Conservation (phyloP, 2,113 vertebrate genomes). For the Microtus oregoni region DNA sequence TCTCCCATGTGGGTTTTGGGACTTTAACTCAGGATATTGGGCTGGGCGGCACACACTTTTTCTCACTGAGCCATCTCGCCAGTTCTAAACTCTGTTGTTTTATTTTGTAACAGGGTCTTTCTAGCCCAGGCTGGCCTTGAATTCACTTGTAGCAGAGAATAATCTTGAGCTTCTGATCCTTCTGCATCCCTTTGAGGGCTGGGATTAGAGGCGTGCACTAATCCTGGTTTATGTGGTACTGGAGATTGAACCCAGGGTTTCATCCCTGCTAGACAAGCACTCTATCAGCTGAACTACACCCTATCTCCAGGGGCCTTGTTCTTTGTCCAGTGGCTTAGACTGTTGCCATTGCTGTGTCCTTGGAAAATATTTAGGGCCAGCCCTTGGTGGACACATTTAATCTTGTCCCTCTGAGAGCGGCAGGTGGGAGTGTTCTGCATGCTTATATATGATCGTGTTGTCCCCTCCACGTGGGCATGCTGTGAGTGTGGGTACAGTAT, state of each 20-base stretch:
- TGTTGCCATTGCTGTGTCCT: neutral
- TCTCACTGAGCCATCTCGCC: neutral
- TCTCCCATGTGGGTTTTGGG: neutral
- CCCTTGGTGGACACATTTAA: neutral
- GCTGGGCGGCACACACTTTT: neutral
- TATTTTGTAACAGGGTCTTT: neutral
- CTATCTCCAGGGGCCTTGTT: neutral
- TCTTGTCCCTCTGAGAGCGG: neutral
- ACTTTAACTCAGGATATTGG: neutral
- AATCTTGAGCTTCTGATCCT: neutral
- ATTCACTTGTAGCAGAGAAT: neutral
- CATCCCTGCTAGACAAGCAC: neutral
- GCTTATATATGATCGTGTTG: neutral
- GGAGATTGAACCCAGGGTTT: neutral
- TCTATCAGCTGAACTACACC: neutral
- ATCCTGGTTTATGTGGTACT: neutral
- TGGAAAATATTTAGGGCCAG: neutral
- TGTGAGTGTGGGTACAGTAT: neutral
- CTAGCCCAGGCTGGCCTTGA: neutral
- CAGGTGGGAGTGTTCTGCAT: neutral
- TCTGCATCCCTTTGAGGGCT: neutral
- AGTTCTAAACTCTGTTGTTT: neutral
- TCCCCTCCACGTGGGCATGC: neutral
- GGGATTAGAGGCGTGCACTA: neutral
- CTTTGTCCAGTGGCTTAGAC: neutral